Conservation (phyloP, 2,797 vertebrate genomes). For the Pseudotriccus pelzelni region DNA sequence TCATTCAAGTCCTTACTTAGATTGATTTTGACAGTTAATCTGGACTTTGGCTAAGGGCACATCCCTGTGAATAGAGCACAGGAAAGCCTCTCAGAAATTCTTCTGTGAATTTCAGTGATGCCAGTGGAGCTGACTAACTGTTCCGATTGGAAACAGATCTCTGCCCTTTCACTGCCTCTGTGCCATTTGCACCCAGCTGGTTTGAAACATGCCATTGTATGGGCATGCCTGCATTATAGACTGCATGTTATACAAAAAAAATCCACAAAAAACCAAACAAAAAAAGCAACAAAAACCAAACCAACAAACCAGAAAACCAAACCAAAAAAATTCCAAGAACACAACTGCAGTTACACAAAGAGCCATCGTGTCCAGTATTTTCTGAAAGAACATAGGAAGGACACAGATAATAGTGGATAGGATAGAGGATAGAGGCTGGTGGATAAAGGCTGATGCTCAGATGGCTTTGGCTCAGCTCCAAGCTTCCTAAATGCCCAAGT, state of each 20-base stretch:
- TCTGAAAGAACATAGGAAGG: neutral
- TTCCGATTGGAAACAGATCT: neutral
- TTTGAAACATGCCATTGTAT: neutral
- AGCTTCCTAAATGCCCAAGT: neutral
- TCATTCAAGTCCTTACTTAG: neutral
- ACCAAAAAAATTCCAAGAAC: neutral
- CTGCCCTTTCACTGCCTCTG: neutral
- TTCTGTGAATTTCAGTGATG: neutral
- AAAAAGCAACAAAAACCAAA: neutral
- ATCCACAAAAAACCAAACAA: neutral
- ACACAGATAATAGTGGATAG: neutral
- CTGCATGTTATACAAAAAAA: neutral
- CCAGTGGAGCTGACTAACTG: neutral
- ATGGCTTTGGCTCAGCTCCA: neutral
- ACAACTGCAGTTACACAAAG: neutral
- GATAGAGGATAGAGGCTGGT: neutral
- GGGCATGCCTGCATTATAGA: neutral
- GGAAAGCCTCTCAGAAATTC: neutral
- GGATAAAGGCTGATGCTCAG: neutral
- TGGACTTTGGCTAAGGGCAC: neutral
- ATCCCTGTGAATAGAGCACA: neutral
- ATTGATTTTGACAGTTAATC: neutral
- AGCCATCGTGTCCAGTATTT: neutral
- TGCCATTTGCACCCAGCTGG: neutral
- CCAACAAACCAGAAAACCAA: neutral